Base-by-base conservation (phyloP, 2,797 vertebrate species). In the Bryconaethiops microstoma region DNA sequence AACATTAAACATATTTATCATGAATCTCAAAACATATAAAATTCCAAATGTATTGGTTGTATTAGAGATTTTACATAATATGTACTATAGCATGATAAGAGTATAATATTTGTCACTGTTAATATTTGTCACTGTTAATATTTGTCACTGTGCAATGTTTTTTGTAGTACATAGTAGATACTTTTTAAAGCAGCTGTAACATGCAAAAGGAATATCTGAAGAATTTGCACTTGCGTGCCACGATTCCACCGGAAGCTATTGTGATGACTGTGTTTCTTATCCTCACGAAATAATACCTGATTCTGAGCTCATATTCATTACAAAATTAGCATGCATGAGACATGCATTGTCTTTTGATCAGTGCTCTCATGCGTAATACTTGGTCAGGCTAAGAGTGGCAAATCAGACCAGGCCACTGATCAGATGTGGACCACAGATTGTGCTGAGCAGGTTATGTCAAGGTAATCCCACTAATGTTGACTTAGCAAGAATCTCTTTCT, bases 401-500 rank as follows among this genome's bases (percentile, higher is more conserved):
- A 40, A 69, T 59, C 72, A 62, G 63, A 52, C 54, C 63, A 80
- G 77, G 74, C 78, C 42, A 59, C 60, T 74, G 62, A 76, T 73
- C 74, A 80, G 60, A 82, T 77, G 67, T 77, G 65, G 63, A 77
- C 77, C 78, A 65, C 82, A 77, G 78, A 83, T 80, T 83, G 62
- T 74, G 55, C 73, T 71, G 79, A 63, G 42, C 73, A 60, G 55
- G 74, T 48, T 40, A 71, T 2, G 52, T 25, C 59, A 59, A 73
- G 70, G 50, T 78, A 74, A 81, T 77, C 75, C 78, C 52, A 40
- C 70, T 60, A 55, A 50, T 74, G 75, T 29, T 74, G 70, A 81
- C 79, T 63, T 60, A 52, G 64, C 64, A 68, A 52, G 55, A 59
- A 80, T 57, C 13, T 19, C 62, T 68, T 68, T 52, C 42, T 68